These are phyloP conservation scores for Cebidichthys violaceus DNA, from an alignment of 2,113 vertebrate species.

Conservation along the genomic window DNA sequence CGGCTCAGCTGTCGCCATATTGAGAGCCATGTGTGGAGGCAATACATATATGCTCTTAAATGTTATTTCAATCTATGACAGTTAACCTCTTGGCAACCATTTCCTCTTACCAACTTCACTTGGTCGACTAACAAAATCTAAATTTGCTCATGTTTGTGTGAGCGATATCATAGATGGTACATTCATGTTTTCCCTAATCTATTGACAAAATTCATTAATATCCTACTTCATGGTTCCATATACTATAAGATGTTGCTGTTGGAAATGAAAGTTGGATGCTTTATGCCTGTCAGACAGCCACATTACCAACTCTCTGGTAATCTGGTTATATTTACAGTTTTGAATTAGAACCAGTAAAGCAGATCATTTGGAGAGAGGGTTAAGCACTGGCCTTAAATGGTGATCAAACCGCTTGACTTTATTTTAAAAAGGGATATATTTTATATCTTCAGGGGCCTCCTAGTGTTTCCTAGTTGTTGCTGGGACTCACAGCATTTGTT, in stretches of 20 bases:
- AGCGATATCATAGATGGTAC: background rate
- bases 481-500: no score
- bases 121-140: no score
- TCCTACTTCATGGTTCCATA: background rate
- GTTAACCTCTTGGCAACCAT: background rate
- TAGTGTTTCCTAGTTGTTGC: no score
- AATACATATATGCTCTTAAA: no score
- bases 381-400: background rate
- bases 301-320: background rate
- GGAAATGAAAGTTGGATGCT: background rate
- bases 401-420: background rate
- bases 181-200: background rate
- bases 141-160: background rate
- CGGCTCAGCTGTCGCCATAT: no score
- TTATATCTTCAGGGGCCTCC: background rate
- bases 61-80: no score
- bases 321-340: background rate
- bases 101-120: background rate
- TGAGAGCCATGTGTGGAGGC: no score
- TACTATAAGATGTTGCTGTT: background rate
- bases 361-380: background rate
- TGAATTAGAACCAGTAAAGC: background rate
- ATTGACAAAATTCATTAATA: background rate
- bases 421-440: background rate
- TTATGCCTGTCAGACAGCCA: background rate